phyloP scores from a whole-genome alignment of 2,888 invertebrate species.

The Spialia ferax region DNA sequence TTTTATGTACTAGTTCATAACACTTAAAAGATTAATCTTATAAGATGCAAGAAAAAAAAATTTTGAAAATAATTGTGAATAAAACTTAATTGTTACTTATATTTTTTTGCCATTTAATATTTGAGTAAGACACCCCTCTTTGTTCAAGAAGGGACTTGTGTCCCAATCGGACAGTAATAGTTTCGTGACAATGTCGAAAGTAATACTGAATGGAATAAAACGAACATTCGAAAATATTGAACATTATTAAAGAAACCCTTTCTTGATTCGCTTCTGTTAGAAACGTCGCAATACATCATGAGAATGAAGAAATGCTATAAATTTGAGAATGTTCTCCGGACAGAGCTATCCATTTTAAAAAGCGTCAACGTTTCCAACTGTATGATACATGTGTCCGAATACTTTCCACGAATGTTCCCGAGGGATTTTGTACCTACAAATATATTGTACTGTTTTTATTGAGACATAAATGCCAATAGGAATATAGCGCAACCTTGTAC shows the following conservation, averaged over 20 bases:
- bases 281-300: not conserved
- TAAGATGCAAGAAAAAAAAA: too few relatives aligned
- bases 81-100: too few relatives aligned
- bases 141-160: too few relatives aligned
- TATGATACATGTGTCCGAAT: conserved; percentile 8
- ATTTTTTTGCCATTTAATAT: too few relatives aligned
- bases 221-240: not conserved
- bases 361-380: not conserved
- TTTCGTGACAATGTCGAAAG: too few relatives aligned
- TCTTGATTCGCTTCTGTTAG: not conserved
- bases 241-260: not conserved
- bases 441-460: not conserved
- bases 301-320: not conserved
- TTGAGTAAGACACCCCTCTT: too few relatives aligned
- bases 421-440: not conserved
- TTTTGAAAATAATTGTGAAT: too few relatives aligned
- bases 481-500: not conserved
- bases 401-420: not conserved
- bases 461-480: not conserved
- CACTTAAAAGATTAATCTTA: too few relatives aligned
- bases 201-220: not conserved
- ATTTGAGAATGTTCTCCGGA: not conserved
- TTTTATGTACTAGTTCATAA: too few relatives aligned
- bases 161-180: too few relatives aligned
- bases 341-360: conserved; percentile 6